These are phyloP conservation scores for Chondrosia reniformis DNA, from an alignment of 37 sponge, comb jelly and placozoan species.

Conservation along the genomic window DNA sequence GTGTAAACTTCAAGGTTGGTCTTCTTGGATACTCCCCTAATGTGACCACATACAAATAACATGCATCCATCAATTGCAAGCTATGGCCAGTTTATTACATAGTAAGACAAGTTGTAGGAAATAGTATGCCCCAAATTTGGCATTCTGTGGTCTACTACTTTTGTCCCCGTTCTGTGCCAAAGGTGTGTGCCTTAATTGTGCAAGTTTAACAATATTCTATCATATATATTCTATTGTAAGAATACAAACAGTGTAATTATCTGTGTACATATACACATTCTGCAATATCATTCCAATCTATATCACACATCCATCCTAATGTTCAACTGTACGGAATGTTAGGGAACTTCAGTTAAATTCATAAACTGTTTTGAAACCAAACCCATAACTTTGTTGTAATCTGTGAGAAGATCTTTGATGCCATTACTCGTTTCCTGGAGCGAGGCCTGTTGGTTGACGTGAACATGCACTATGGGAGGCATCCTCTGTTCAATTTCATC, in stretches of 20 bases:
- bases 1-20: too few relatives aligned
- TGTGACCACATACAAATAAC: too few relatives aligned
- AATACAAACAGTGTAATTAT: background rate
- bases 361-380: background rate
- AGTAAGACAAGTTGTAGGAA: background rate
- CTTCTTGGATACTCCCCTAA: too few relatives aligned
- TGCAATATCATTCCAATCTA: background rate
- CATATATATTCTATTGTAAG: background rate
- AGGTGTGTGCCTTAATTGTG: too few relatives aligned
- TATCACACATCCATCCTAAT: background rate
- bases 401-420: slow-evolving; percentile 4
- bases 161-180: too few relatives aligned
- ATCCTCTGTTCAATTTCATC: background rate
- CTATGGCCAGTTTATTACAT: background rate
- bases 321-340: background rate
- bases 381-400: slow-evolving; percentile 1
- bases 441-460: background rate
- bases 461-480: background rate
- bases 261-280: background rate
- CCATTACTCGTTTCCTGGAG: background rate
- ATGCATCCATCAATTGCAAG: too few relatives aligned
- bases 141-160: too few relatives aligned
- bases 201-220: background rate
- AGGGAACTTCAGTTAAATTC: background rate
- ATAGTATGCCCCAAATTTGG: too few relatives aligned